A percentile compares a stretch with the other conserved stretches of the same genome.
These are phyloP conservation scores for Seira ritae DNA, from an alignment of 2,888 invertebrate species.

Conservation along the genomic window DNA sequence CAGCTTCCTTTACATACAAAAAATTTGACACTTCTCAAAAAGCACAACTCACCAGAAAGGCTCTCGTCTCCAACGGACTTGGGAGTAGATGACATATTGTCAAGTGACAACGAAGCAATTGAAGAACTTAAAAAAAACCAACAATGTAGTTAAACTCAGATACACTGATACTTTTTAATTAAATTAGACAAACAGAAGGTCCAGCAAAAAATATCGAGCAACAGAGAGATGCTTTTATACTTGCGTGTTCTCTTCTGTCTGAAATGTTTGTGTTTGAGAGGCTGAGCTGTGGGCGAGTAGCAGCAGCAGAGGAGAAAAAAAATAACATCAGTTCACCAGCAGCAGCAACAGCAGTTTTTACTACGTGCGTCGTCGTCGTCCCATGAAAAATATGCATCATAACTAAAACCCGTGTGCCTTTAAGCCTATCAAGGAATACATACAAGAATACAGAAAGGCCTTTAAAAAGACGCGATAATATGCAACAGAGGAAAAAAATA, in stretches of 20 bases:
- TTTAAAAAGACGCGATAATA: not conserved
- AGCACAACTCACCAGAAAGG: conserved; percentile 68
- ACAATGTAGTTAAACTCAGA: conserved; percentile 9
- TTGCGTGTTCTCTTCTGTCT: conserved; percentile 17
- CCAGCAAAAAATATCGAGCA: conserved; percentile 25
- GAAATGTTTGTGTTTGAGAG: conserved; percentile 41
- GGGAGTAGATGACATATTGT: conserved; percentile 64
- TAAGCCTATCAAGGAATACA: too few species aligned
- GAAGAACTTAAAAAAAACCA: not conserved
- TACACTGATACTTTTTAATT: too few species aligned
- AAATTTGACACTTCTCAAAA: conserved; percentile 15
- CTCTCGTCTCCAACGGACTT: conserved; percentile 72
- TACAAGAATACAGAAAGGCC: too few species aligned
- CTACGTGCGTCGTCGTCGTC: conserved; percentile 7
- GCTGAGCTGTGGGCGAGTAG: conserved; percentile 4
- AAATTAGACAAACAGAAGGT: conserved; percentile 26
- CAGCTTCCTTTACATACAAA: not conserved
- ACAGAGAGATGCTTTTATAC: conserved; percentile 35
- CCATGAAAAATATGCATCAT: not conserved
- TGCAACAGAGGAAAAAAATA: conserved; percentile 1
- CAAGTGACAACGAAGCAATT: not conserved
- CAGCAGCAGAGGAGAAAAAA: conserved; percentile 29
- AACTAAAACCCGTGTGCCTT: too few species aligned
- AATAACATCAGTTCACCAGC: conserved; percentile 15
- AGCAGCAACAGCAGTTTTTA: conserved; percentile 55